A percentile compares a stretch with the other conserved stretches of the same genome.
Evolutionary conservation across 2,888 invertebrate genomes (phyloP).

Genomic region (Polietes domitor): DNA sequence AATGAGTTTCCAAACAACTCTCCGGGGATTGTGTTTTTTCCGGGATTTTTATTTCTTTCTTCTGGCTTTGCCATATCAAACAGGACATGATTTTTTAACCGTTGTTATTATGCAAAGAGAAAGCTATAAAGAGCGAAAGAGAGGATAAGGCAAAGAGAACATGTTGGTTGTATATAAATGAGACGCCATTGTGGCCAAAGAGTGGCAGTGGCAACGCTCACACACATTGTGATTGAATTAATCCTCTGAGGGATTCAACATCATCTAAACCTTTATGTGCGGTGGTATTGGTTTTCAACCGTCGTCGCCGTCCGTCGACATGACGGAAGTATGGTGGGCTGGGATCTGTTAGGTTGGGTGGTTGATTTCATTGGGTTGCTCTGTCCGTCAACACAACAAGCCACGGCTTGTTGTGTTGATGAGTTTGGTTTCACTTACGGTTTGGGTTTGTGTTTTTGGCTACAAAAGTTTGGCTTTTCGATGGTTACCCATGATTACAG

Average conservation of each 20-base stretch:
- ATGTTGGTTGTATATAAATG: not conserved
- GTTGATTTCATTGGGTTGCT: constrained; percentile 47
- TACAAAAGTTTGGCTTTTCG: constrained; percentile 44
- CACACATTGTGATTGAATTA: constrained; percentile 56
- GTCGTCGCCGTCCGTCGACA: constrained; percentile 23
- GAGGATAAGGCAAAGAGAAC: not conserved
- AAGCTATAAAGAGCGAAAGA: not conserved
- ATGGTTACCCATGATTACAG: constrained; percentile 61
- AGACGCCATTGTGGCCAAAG: constrained; percentile 41
- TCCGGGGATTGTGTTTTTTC: constrained; percentile 65
- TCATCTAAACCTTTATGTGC: constrained; percentile 69
- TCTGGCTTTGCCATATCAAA: not conserved
- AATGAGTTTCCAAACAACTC: constrained; percentile 68
- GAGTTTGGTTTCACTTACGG: constrained; percentile 65
- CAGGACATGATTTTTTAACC: constrained; percentile 56
- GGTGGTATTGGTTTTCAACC: constrained; percentile 69
- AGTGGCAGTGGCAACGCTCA: constrained; percentile 5
- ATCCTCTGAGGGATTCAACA: constrained; percentile 52
- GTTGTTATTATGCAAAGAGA: not conserved
- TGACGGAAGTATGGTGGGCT: constrained; percentile 26
- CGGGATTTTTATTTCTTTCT: constrained; percentile 14
- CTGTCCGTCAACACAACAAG: too few relatives aligned
- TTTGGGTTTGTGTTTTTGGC: constrained; percentile 60
- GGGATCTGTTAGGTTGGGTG: constrained; percentile 21
- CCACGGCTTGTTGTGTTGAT: constrained; percentile 56